Evolutionary conservation across 2,113 vertebrate genomes (phyloP).

Genomic region (Saccopteryx bilineata): DNA sequence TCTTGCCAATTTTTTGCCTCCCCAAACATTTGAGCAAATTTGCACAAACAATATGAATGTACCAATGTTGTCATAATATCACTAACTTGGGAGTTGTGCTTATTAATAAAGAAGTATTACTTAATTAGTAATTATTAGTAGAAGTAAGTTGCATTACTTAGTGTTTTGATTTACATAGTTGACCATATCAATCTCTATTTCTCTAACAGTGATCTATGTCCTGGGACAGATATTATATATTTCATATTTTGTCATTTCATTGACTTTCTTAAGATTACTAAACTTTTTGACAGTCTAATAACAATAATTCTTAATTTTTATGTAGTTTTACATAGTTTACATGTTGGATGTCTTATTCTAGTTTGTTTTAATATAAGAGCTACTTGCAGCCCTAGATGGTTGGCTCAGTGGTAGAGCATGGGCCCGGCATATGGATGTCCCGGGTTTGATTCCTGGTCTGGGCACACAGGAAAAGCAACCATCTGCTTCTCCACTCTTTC

Average conservation of each 20-base stretch:
- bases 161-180: slow-evolving; percentile 16
- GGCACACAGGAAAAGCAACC: too few species aligned
- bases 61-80: slow-evolving; percentile 25
- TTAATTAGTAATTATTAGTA: slow-evolving; percentile 42
- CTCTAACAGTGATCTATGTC: neutral
- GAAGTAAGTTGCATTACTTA: slow-evolving; percentile 31
- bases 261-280: slow-evolving; percentile 36
- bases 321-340: slow-evolving; percentile 49
- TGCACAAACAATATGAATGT: neutral
- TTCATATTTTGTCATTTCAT: slow-evolving; percentile 38
- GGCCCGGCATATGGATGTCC: too few species aligned
- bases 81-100: slow-evolving; percentile 20
- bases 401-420: too few species aligned
- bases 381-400: neutral
- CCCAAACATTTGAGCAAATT: slow-evolving; percentile 11
- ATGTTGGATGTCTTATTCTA: neutral
- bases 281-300: slow-evolving; percentile 6
- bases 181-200: slow-evolving; percentile 24
- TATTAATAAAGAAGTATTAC: slow-evolving; percentile 40
- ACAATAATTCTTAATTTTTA: slow-evolving; percentile 48
- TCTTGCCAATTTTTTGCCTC: slow-evolving; percentile 31
- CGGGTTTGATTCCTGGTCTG: too few species aligned
- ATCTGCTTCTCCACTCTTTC: too few species aligned
- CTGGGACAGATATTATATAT: slow-evolving; percentile 2
- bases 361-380: slow-evolving; percentile 35